Evolutionary conservation across 2,797 vertebrate species (phyloP).

Genomic region (Cottoperca gobio): DNA sequence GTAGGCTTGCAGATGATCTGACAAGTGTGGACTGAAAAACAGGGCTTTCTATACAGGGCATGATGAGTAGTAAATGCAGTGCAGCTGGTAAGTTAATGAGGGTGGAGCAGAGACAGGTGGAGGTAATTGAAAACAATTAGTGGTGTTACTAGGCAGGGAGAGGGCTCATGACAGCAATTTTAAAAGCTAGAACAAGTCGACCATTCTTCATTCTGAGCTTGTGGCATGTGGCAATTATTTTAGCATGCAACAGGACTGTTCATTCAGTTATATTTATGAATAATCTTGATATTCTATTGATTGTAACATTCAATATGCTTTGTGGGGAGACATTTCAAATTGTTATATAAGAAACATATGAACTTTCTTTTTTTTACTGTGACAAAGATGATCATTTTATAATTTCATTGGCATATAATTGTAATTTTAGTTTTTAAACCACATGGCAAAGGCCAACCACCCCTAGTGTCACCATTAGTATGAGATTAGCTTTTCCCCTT

Average conservation of each 20-base stretch:
- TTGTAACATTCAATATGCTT: neutral
- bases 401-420: neutral
- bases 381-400: neutral
- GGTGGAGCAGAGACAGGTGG: too few species aligned
- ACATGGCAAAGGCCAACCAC: neutral
- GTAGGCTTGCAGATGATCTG: too few species aligned
- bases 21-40: too few species aligned
- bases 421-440: neutral
- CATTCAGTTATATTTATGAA: conserved; percentile 1
- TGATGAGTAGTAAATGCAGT: too few species aligned
- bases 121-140: too few species aligned
- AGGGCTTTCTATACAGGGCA: too few species aligned
- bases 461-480: neutral
- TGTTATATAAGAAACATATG: conserved; percentile 1
- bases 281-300: conserved; percentile 16
- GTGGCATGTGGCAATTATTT: conserved; percentile 17
- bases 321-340: conserved; percentile 1
- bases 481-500: neutral
- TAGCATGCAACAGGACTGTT: neutral
- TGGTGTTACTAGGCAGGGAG: too few species aligned
- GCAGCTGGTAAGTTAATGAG: too few species aligned
- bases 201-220: conserved; percentile 19
- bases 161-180: too few species aligned
- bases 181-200: conserved; percentile 15
- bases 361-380: neutral